Evolutionary conservation across 1,140 invertebrate genomes (phyloP).

Genomic region (Ditylenchus dipsaci): DNA sequence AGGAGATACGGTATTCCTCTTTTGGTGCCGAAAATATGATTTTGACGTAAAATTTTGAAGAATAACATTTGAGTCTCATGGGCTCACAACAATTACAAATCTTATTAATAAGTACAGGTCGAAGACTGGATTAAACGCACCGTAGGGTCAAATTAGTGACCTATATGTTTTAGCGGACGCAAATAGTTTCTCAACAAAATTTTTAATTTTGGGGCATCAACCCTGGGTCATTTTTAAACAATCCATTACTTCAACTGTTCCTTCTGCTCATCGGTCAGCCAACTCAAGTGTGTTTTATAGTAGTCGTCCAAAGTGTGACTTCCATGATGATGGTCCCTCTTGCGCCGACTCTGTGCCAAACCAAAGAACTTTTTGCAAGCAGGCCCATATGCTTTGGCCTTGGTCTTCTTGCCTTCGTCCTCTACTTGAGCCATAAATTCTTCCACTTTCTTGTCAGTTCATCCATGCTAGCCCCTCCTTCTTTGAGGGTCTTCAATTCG

Average conservation of each 20-base stretch:
- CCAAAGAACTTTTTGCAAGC: slow-evolving; percentile 34
- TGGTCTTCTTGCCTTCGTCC: slow-evolving; percentile 39
- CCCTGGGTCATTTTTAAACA: too few species aligned
- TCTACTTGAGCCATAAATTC: slow-evolving; percentile 17
- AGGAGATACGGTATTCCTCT: too few species aligned
- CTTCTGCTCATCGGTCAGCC: slow-evolving; percentile 41
- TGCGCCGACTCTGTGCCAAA: not conserved
- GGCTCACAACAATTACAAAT: too few species aligned
- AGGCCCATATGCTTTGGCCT: slow-evolving; percentile 28
- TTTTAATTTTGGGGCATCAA: not conserved
- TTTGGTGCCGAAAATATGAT: too few species aligned
- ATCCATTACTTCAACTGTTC: slow-evolving; percentile 5
- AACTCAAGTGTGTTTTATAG: slow-evolving; percentile 34
- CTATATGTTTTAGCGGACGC: too few species aligned
- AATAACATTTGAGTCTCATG: too few species aligned
- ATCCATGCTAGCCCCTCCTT: slow-evolving; percentile 18
- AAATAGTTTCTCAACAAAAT: too few species aligned
- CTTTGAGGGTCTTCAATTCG: slow-evolving; percentile 41
- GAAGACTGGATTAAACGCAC: too few species aligned
- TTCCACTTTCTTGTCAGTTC: slow-evolving; percentile 28
- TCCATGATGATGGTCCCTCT: slow-evolving; percentile 22
- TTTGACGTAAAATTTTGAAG: too few species aligned
- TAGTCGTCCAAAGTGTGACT: slow-evolving; percentile 39
- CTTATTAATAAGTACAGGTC: too few species aligned
- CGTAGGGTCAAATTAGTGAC: too few species aligned